Evolutionary conservation across 2,888 invertebrate species (phyloP).

Genomic region (Andrena bicolor): DNA sequence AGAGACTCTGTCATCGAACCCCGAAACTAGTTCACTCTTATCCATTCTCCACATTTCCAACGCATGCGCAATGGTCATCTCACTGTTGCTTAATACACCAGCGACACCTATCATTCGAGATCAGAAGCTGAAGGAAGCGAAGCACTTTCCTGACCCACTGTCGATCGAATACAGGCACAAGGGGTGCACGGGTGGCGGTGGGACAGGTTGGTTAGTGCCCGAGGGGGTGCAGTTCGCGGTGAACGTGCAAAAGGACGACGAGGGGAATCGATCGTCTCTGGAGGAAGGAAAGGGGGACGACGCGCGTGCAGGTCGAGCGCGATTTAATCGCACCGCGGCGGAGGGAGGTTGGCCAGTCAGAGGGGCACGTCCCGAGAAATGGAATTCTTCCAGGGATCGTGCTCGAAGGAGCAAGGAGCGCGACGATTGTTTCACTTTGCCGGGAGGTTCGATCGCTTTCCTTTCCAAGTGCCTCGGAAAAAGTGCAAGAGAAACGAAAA

Average conservation of each 20-base stretch:
- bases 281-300: conserved; percentile 26
- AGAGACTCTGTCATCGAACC: no score
- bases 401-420: conserved; percentile 28
- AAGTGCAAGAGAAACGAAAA: neutral
- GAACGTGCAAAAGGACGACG: conserved; percentile 56
- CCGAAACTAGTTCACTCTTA: no score
- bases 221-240: conserved; percentile 54
- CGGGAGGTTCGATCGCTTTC: conserved; percentile 4
- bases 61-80: no score
- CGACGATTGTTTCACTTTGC: conserved; percentile 30
- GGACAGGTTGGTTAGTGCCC: conserved; percentile 35
- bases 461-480: neutral
- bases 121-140: neutral
- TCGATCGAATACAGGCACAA: conserved; percentile 10
- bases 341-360: conserved; percentile 7
- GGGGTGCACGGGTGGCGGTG: neutral
- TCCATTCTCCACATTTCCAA: no score
- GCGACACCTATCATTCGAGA: neutral
- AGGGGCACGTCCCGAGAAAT: neutral
- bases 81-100: no score
- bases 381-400: conserved; percentile 16
- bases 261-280: conserved; percentile 51
- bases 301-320: conserved; percentile 47
- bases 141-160: conserved; percentile 3
- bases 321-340: conserved; percentile 22